phyloP scores from a whole-genome alignment of 2,888 invertebrate genomes.

The Yponomeuta evonymella region DNA sequence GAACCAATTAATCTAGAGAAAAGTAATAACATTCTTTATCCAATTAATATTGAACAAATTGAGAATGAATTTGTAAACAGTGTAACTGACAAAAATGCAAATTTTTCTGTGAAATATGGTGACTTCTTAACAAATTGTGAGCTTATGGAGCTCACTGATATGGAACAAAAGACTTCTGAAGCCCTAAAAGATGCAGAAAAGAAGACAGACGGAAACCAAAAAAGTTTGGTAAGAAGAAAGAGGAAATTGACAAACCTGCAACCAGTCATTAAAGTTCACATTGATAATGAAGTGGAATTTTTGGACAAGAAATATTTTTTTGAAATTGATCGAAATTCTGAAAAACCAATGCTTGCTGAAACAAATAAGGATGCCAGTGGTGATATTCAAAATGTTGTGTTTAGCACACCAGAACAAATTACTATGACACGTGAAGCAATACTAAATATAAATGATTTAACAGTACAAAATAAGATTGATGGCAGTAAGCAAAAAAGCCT shows the following conservation, averaged over 20 bases:
- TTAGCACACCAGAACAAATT: neutral
- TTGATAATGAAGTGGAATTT: neutral
- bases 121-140: slow-evolving; percentile 60
- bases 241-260: neutral
- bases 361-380: neutral
- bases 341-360: neutral
- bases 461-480: neutral
- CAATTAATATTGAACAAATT: slow-evolving; percentile 51
- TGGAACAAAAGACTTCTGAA: neutral
- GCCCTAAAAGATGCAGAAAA: neutral
- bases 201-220: neutral
- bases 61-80: slow-evolving; percentile 47
- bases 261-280: neutral
- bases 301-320: neutral
- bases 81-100: slow-evolving; percentile 54
- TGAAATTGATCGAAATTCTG: neutral
- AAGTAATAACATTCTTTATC: slow-evolving; percentile 31
- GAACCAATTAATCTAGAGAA: slow-evolving; percentile 31
- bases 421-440: neutral
- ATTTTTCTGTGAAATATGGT: slow-evolving; percentile 54
- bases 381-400: neutral
- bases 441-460: neutral
- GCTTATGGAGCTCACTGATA: slow-evolving; percentile 29
- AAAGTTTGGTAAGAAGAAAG: neutral
- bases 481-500: slow-evolving; percentile 21